Evolutionary conservation across 2,113 vertebrate species (phyloP).

Genomic region (Crotalus helleri): DNA sequence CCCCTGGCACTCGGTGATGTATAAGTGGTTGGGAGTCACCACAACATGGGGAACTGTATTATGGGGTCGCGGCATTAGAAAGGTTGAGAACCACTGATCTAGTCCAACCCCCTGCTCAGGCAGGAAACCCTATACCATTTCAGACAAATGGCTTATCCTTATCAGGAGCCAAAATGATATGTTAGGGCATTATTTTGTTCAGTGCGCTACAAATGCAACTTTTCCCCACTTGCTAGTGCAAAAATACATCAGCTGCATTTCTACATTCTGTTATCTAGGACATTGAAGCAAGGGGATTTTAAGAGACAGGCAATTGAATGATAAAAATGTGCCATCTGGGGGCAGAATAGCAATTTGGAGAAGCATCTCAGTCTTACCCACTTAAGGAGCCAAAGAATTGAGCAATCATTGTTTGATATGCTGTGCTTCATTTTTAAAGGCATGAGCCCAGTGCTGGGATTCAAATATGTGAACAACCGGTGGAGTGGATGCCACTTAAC

Average conservation of each 20-base stretch:
- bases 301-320: not conserved
- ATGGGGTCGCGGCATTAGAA: too few relatives aligned
- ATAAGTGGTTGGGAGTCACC: too few relatives aligned
- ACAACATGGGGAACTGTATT: too few relatives aligned
- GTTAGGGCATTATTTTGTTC: not conserved
- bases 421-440: not conserved
- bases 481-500: too few relatives aligned
- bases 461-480: too few relatives aligned
- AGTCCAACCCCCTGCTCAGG: too few relatives aligned
- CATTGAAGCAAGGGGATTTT: not conserved
- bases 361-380: not conserved
- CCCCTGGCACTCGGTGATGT: too few relatives aligned
- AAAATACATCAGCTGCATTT: not conserved
- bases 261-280: not conserved
- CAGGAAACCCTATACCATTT: too few relatives aligned
- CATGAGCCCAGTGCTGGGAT: not conserved
- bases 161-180: too few relatives aligned
- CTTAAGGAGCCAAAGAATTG: not conserved
- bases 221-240: not conserved
- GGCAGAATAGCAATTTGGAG: not conserved
- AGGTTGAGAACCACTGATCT: too few relatives aligned
- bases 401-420: not conserved
- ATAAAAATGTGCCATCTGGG: constrained; percentile 10
- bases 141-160: too few relatives aligned
- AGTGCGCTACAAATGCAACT: not conserved